Evolutionary conservation across 2,888 invertebrate species (phyloP).

Genomic region (Dryococelus australis): DNA sequence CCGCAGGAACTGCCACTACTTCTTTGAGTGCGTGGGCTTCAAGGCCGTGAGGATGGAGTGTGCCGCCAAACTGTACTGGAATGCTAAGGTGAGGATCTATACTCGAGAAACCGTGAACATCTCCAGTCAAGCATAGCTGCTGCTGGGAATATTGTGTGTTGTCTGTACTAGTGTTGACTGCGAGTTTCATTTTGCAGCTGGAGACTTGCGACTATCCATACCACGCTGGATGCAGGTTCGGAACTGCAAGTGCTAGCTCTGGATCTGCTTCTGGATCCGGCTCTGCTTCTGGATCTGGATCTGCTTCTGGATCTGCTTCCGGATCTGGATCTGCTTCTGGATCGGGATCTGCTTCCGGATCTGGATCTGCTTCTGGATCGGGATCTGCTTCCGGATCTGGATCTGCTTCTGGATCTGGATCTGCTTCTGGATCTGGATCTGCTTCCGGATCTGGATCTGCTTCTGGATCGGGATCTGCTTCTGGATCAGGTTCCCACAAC

Average conservation of each 20-base stretch:
- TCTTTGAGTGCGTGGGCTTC: slow-evolving; percentile 20
- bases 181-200: not conserved
- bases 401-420: not conserved
- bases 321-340: not conserved
- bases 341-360: not conserved
- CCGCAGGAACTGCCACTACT: slow-evolving; percentile 23
- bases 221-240: not conserved
- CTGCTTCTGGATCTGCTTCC: not conserved
- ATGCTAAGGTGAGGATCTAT: not conserved
- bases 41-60: slow-evolving; percentile 27
- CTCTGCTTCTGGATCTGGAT: not conserved
- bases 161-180: not conserved
- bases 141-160: not conserved
- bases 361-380: not conserved
- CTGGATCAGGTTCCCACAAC: not conserved
- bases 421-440: not conserved
- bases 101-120: not conserved
- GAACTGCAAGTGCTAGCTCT: not conserved
- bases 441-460: not conserved
- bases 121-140: not conserved
- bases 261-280: not conserved
- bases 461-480: not conserved
- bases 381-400: not conserved
- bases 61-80: slow-evolving; percentile 12
- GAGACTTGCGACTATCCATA: slow-evolving; percentile 20